These are phyloP conservation scores for Megaptera novaeangliae DNA, from an alignment of 2,113 vertebrate species.

Conservation along the genomic window DNA sequence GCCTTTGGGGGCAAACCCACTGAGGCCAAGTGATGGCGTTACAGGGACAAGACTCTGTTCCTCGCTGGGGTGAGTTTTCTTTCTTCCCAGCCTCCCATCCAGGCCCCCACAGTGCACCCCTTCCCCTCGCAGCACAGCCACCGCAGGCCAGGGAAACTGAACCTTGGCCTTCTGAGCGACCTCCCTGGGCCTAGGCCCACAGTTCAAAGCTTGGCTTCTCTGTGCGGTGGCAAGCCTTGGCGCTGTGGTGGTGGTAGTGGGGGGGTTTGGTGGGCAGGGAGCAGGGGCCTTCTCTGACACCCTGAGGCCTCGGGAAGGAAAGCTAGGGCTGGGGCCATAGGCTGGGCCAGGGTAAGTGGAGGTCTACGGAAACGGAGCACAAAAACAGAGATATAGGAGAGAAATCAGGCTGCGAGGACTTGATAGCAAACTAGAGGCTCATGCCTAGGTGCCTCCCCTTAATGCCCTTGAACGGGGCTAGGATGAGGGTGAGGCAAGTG, in stretches of 20 bases:
- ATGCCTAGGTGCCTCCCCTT: background rate
- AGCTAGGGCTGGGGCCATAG: background rate
- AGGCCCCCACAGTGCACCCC: background rate
- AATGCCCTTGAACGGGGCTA: background rate
- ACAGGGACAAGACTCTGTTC: background rate
- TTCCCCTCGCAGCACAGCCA: background rate
- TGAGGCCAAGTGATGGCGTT: background rate
- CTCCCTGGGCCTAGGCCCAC: background rate
- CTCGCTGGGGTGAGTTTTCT: background rate
- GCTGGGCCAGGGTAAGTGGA: background rate
- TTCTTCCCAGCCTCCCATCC: background rate
- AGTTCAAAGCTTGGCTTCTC: background rate
- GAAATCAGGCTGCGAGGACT: background rate
- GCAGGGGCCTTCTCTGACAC: background rate
- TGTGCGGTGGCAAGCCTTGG: background rate
- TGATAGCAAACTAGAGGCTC: background rate
- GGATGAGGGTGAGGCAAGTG: background rate
- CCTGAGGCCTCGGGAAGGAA: background rate
- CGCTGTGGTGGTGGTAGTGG: background rate
- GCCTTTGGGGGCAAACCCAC: background rate
- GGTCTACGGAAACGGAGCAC: background rate
- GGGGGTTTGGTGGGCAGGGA: background rate
- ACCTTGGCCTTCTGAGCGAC: background rate
- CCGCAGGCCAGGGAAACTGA: background rate
- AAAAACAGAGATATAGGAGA: background rate